Base-by-base conservation (phyloP, 2,113 vertebrate species). In the Sakesphorus luctuosus region DNA sequence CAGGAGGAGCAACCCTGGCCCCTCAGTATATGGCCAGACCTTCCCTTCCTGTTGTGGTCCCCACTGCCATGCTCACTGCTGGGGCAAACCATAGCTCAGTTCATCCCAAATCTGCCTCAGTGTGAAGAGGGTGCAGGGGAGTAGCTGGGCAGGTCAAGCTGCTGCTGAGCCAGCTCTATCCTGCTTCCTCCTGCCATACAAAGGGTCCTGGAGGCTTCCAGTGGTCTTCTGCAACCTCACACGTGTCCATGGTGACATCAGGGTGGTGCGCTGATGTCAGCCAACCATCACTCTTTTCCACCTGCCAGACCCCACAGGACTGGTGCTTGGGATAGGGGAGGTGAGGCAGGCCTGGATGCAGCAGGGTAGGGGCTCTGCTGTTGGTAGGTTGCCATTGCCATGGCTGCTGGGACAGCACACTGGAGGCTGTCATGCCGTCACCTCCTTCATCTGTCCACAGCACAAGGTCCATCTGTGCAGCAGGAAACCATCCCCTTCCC, bases 31-130 rank as follows among this genome's bases (percentile, higher is more conserved):
- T 19, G 47, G 31, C 31, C 0, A 2, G 19, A 44, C 3, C 10
- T 40, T 46, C 19, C n/a, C 35, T 68, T 68, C 33, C 26, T 3
- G 0, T 36, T 36, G 50, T 14, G 68, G 44, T 71, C 31, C 5
- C 11, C 8, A 4, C 4, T 2, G 33, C 23, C 3, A 3, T 1
- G 9, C 31, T 24, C 2, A 2, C 35, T 49, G 21, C 33, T 23
- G 33, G 18, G 29, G 19, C 29, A 68, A 33, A 26, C 47, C 1
- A 0, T 9, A 55, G 36, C 43, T 46, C 5, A 0, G 11, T 31
- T 79, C 0, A 0, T 38, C n/a, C 29, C 0, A 0, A 74, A 43
- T 24, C n/a, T 62, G 55, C 15, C 44, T 43, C 1, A 2, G 49
- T 52, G 46, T 31, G 2, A 1, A n/a, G 23, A 29, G 52, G 16